These are phyloP conservation scores for Atherinosoma microstoma DNA, from an alignment of 2,797 vertebrate species.

Conservation along the genomic window DNA sequence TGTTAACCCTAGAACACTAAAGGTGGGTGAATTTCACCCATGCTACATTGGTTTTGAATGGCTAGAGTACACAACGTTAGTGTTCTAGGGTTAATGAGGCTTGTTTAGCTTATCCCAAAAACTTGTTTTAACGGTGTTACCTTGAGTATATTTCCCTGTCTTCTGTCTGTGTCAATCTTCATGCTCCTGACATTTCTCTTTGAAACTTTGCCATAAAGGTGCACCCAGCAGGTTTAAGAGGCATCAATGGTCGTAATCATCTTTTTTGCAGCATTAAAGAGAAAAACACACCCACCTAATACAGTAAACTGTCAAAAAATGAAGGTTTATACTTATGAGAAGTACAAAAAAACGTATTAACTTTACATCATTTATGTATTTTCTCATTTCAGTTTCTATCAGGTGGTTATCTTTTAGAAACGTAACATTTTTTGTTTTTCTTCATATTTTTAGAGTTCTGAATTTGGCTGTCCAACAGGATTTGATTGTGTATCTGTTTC, in stretches of 20 bases:
- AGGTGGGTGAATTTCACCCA: no score
- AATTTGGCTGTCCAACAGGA: constrained; percentile 15
- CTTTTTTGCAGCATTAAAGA: neutral
- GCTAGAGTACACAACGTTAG: no score
- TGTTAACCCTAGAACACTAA: no score
- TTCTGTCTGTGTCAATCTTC: neutral
- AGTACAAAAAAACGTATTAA: neutral
- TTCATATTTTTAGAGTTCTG: neutral
- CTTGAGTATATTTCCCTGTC: neutral
- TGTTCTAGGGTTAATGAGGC: no score
- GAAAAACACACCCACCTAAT: neutral
- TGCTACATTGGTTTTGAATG: no score
- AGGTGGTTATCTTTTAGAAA: no score
- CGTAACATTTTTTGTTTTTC: neutral
- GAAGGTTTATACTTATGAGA: neutral
- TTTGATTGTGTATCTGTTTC: constrained; percentile 19
- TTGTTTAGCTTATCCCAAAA: neutral
- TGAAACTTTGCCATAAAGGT: neutral
- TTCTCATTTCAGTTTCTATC: neutral
- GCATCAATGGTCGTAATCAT: neutral
- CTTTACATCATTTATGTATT: neutral
- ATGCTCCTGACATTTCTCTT: neutral
- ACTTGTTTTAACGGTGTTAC: neutral
- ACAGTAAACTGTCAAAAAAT: neutral
- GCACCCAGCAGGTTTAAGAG: neutral